Base-by-base conservation (phyloP, 2,888 invertebrate species). In the Oligia fasciuncula region DNA sequence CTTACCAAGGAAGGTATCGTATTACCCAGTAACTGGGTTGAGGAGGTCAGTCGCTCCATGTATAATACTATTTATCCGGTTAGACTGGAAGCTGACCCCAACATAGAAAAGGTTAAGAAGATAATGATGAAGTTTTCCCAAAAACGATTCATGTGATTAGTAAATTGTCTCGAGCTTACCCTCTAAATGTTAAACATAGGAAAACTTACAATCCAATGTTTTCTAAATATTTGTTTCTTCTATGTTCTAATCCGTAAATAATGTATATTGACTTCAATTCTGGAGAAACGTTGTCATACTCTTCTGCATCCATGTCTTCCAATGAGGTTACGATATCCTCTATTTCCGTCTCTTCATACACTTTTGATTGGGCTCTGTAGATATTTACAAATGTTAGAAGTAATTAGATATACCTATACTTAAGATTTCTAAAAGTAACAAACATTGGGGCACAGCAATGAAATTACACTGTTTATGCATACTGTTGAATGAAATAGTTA, bases 181-280 rank as follows among this genome's bases (percentile, higher is more conserved):
- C n/a, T n/a, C 23, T 63, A 9, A 19, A 17, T 63, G 51, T n/a
- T 75, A 49, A 35, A n/a, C 3, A 23, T 8, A 62, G 17, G 23
- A 54, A 65, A 57, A 73, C 73, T 43, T 84, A 93, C 92, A 40
- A 0, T 57, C 88, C 90, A 66, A 43, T 65, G 80, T 91, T 94
- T 67, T 92, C 91, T 4, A 88, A 87, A 89, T 92, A 86, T 78
- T 92, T 94, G 85, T 80, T 92, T 75, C 95, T 93, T 77, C 97
- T 92, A 1, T 84, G 80, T 85, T 95, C 95, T 82, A 97, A 92
- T 9, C 95, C 96, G 83, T 94, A 82, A 2, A 86, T 79, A 74
- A 96, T 88, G 75, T 96, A 97, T 84, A 96, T 90, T 13, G 92
- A 81, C 90, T 94, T 95, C 65, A 95, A 88, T 84, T 96, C 96